Evolutionary conservation across 1,140 invertebrate species (phyloP).

Genomic region (Mya arenaria): DNA sequence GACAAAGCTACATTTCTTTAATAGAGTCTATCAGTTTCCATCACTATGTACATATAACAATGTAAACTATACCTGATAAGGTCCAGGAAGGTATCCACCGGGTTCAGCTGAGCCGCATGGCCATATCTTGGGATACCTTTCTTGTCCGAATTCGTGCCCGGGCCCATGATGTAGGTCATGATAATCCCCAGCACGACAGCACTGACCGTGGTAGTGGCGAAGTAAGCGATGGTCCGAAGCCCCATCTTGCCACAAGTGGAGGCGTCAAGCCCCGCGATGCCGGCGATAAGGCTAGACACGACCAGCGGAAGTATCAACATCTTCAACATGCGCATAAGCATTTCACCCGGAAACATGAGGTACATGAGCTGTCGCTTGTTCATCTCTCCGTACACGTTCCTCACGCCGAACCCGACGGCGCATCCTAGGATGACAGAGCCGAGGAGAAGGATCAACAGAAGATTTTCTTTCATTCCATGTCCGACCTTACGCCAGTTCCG

Average conservation of each 20-base stretch:
- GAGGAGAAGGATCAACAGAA: conserved; percentile 73
- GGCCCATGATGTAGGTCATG: conserved; percentile 75
- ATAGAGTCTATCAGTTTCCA: no score
- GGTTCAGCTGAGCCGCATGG: conserved; percentile 66
- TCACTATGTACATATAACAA: no score
- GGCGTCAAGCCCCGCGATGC: conserved; percentile 79
- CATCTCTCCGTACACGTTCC: conserved; percentile 56
- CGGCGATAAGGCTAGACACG: conserved; percentile 80
- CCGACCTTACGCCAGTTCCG: conserved; percentile 60
- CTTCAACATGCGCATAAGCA: conserved; percentile 83
- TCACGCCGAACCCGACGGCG: conserved; percentile 68
- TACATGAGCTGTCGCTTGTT: conserved; percentile 75
- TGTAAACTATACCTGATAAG: conserved; percentile 77
- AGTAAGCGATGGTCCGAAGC: conserved; percentile 91
- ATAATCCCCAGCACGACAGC: conserved; percentile 77
- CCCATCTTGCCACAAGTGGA: conserved; percentile 80
- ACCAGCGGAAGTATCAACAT: conserved; percentile 83
- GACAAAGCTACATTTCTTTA: no score
- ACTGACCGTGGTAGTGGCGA: conserved; percentile 92
- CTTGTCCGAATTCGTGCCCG: conserved; percentile 79
- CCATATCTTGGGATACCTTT: conserved; percentile 71
- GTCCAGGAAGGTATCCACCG: conserved; percentile 76
- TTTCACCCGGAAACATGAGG: conserved; percentile 81
- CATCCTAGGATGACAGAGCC: conserved; percentile 71
- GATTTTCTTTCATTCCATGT: conserved; percentile 71